Evolutionary conservation across 2,113 vertebrate genomes (phyloP), one percentile per base, ranked within the genome.

Genomic region (Zosterops japonicus): DNA sequence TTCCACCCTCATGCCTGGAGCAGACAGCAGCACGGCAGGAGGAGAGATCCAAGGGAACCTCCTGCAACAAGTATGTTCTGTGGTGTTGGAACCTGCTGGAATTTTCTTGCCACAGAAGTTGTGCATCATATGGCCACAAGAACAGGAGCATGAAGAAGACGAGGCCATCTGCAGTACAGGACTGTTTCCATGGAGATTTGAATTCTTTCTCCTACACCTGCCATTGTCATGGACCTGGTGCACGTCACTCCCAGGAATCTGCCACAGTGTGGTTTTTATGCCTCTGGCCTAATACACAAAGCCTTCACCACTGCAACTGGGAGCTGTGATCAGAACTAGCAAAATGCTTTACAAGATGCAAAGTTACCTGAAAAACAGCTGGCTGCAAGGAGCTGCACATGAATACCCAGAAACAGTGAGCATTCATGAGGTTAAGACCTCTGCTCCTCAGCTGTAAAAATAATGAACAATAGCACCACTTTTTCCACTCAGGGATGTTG

Each of bases 241-340:
- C 0, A 11, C 46, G 35, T 35, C 44, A 47, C 33, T 28, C 28
- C 39, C 28, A 63, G 44, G 8, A 56, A 2, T 49, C 23, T 83
- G 20, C 7, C 27, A 29, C 4, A 0, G 9, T 36, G 60, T 1
- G 1, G 8, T 41, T 75, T 78, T 67, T 31, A 36, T 7, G 4
- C 18, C 33, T 23, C 20, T 65, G 42, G 7, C 49, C 70, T 71
- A 70, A 56, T 0, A 2, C 1, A 1, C 17, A 74, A 53, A 44
- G 22, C 33, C n/a, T n/a, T 75, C 50, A 59, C 5, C 10, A 18
- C 20, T 50, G 23, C 39, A 92, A 55, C 28, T 78, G 28, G 11
- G 49, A 88, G 33, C n/a, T 36, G 36, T 3, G 16, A 57, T 24
- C n/a, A 55, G 55, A 65, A 69, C 18, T 23, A 86, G 18, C 6